Conservation (phyloP, 2,797 vertebrate genomes). For the Sarcophilus harrisii region DNA sequence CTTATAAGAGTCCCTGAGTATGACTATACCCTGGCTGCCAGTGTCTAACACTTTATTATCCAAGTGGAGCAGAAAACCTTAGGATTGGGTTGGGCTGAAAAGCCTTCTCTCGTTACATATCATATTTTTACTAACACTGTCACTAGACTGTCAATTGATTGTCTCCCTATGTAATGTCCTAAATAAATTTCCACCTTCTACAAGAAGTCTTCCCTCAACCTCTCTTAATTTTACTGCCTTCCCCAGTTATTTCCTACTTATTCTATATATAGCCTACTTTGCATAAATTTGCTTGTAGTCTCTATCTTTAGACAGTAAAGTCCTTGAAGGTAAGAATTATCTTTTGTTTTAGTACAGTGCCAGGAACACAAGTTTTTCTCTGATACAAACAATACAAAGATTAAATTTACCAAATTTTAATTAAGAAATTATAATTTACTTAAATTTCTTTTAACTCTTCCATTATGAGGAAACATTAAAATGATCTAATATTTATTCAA, state of each 20-base stretch:
- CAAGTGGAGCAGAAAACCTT: background rate
- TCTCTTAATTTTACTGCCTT: background rate
- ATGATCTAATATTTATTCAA: conserved; percentile 10
- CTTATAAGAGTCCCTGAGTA: background rate
- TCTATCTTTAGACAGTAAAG: background rate
- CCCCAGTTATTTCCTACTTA: background rate
- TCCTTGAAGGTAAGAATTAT: background rate
- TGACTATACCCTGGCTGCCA: background rate
- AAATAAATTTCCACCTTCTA: background rate
- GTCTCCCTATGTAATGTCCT: background rate
- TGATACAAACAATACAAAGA: background rate
- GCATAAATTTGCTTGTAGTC: background rate
- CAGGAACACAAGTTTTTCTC: background rate
- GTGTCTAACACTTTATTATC: background rate
- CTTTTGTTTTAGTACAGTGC: background rate
- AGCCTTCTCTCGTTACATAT: background rate
- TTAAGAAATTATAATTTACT: conserved; percentile 71
- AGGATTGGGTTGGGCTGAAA: background rate
- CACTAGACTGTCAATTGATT: background rate
- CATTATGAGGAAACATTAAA: conserved; percentile 57
- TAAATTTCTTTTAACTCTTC: conserved; percentile 59
- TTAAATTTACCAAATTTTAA: conserved; percentile 67
- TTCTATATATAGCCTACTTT: background rate
- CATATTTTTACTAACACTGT: background rate
- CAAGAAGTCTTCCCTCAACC: background rate